Evolutionary conservation across 2,888 invertebrate species (phyloP), one percentile per base, ranked within the genome.

Genomic region (Chrysina gloriosa): DNA sequence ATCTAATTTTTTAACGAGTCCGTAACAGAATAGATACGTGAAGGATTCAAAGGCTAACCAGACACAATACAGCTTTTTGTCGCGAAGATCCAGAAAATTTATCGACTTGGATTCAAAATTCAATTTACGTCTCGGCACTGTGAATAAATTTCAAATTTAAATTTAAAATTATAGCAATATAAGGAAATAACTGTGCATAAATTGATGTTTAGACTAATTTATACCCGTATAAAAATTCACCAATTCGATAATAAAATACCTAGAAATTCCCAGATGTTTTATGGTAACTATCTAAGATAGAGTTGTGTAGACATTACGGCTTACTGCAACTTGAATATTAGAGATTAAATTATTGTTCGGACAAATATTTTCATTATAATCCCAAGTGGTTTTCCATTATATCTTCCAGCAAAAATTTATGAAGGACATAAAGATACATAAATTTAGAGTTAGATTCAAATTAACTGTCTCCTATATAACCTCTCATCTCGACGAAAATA

Each of bases 1-100:
- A 64, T 52, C 52, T 64, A 64, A 64, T 64, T 50, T 61, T 61
- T 61, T 61, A 61, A 61, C 58, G 27, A 61, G 58, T 42, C 56
- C 31, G 31, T 19, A 48, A 25, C 23, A 6, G 48, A 48, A 48
- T 48, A 3, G 23, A 9, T 25, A 25, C 11, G 25, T 25, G 21
- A 36, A 56, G 23, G 21, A 19, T 56, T 56, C 21, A 36, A 19
- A 61, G 16, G 11, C 29, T 14, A 25, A n/a, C 11, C 16, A 9
- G 4, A 21, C 11, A 36, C 14, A 36, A 21, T 36, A 14, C 11
- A 34, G 16, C 34, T 16, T 54, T 16, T 54, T 9, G 14, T 27
- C 1, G 3, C n/a, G 16, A 27, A 16, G 27, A 14, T 29, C 29
- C 4, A 23, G 6, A 21, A 14, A 14, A 14, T 27, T 42, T 42